Evolutionary conservation across 2,113 vertebrate genomes (phyloP), one percentile per base, ranked within the genome.

Genomic region (Gambusia affinis): DNA sequence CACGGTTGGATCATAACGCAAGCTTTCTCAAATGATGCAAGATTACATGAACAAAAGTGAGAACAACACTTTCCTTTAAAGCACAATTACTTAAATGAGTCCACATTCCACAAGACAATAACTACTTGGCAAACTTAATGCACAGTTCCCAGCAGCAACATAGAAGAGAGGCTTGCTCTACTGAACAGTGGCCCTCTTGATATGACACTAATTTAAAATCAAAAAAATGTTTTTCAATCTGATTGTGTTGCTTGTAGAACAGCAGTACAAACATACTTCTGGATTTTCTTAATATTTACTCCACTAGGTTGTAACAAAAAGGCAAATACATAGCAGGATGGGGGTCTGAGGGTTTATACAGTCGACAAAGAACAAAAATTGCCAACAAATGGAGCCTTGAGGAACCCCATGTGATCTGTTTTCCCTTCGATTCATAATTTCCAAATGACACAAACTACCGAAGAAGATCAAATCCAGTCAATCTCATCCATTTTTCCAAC

Each of bases 41-140:
- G 30, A 33, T 60, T 74, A 69, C 35, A 73, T 73, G 60, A 67
- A 65, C 39, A 66, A 65, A 64, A 62, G 70, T 67, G 31, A 72
- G 12, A 29, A 51, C 35, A 74, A 33, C 60, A 77, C 27, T 27
- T 37, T 51, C 17, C 24, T 37, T 81, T 15, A 62, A 57, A 61
- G 66, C 19, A 28, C 75, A 76, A 69, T 27, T 27, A 64, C 33
- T 28, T 37, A 30, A 17, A 76, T 31, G 15, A 42, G 47, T 64
- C 67, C 42, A 66, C 77, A 73, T 87, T 87, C 91, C 85, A 93
- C 85, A 84, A 92, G 92, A 92, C 81, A 87, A 85, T 86, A 90
- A 92, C 85, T 88, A 81, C 91, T 93, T 93, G 84, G 91, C 94
- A 94, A 94, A 94, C 89, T 95, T 90, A 86, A 82, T 93, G 92